phyloP scores from a whole-genome alignment of 2,888 invertebrate genomes.

The Agrotis puta region DNA sequence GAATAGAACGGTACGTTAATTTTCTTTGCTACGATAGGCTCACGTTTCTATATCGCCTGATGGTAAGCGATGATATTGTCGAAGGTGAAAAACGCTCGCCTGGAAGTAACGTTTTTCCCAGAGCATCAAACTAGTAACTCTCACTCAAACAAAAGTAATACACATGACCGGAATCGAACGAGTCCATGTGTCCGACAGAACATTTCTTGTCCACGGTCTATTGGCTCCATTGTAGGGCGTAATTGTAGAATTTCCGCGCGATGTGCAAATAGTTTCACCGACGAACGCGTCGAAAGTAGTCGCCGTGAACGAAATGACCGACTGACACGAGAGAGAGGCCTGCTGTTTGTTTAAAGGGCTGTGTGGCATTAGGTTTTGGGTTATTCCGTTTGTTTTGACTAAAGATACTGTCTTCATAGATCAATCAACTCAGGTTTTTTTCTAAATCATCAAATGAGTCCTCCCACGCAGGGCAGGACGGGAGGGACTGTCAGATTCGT shows the following conservation, averaged over 20 bases:
- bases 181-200: constrained; percentile 24
- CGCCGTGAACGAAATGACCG: constrained; percentile 43
- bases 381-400: neutral
- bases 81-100: too few species aligned
- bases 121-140: neutral
- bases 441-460: too few species aligned
- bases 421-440: too few species aligned
- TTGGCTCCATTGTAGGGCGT: constrained; percentile 70
- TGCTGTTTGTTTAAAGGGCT: constrained; percentile 38
- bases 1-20: too few species aligned
- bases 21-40: too few species aligned
- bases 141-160: constrained; percentile 7
- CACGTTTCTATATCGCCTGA: too few species aligned
- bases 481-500: too few species aligned
- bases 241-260: constrained; percentile 78
- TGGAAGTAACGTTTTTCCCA: too few species aligned
- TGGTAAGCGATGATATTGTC: too few species aligned
- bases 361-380: neutral
- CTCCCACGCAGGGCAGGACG: too few species aligned
- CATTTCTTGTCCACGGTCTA: constrained; percentile 28
- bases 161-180: constrained; percentile 25
- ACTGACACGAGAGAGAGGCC: constrained; percentile 39
- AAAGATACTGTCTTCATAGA: neutral
- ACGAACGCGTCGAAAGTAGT: constrained; percentile 48
- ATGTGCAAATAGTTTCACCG: constrained; percentile 59